Percentiles rank a stretch among this genome's conserved stretches.
phyloP scores from a whole-genome alignment of 2,113 vertebrate species.

The Cryptomyrus ogoouensis region DNA sequence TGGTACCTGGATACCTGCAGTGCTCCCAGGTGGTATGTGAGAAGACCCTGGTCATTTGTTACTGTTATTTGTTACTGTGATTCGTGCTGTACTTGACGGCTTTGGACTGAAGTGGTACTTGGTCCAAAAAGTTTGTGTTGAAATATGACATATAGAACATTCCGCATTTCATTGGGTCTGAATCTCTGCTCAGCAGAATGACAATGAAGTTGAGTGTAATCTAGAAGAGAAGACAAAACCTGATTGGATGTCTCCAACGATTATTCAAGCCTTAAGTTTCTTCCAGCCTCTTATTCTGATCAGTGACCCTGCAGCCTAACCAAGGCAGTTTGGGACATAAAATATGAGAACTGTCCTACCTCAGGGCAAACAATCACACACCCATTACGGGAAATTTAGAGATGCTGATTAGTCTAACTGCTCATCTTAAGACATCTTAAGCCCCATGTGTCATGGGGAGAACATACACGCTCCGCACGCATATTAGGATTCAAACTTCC shows the following conservation, averaged over 20 bases:
- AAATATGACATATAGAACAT: not conserved
- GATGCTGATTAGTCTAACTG: not conserved
- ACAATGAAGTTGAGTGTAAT: not conserved
- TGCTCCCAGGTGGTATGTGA: not conserved
- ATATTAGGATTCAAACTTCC: not conserved
- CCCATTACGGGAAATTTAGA: not conserved
- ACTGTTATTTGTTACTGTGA: not conserved
- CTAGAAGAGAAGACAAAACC: not conserved
- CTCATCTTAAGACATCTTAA: not conserved
- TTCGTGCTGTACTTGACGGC: not conserved
- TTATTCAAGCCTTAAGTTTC: not conserved
- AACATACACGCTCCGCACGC: not conserved
- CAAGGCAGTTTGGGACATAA: not conserved
- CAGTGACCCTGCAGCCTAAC: not conserved
- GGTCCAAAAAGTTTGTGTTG: not conserved
- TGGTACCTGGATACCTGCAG: not conserved
- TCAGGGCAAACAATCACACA: not conserved
- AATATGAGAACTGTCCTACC: not conserved
- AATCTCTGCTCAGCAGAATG: not conserved
- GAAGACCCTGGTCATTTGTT: not conserved
- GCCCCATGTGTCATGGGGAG: not conserved
- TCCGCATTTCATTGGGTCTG: not conserved
- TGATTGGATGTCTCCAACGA: not conserved
- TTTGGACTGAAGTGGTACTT: not conserved
- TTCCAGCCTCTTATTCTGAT: not conserved